These are phyloP conservation scores for Cranoglanis bouderius DNA, from an alignment of 2,113 vertebrate genomes.

Conservation along the genomic window DNA sequence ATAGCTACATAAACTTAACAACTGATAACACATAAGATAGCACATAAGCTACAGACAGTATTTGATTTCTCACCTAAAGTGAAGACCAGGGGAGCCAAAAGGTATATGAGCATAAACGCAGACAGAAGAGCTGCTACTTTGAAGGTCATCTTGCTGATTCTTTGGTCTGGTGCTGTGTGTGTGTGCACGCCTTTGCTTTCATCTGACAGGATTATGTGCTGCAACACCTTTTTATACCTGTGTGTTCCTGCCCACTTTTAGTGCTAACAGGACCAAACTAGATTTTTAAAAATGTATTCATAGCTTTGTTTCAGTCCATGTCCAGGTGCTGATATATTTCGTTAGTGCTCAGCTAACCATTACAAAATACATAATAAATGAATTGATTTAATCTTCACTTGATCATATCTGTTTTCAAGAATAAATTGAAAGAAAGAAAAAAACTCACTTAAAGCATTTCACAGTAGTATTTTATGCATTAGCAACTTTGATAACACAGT, in stretches of 20 bases:
- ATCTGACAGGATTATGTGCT: not conserved
- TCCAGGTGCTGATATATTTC: not conserved
- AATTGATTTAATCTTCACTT: not conserved
- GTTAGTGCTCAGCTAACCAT: not conserved
- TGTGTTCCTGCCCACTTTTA: not conserved
- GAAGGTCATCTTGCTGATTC: slow-evolving; percentile 6
- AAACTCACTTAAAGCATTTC: not conserved
- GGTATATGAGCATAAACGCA: not conserved
- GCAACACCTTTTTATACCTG: not conserved
- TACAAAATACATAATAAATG: not conserved
- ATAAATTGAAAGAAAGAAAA: not conserved
- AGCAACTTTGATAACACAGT: not conserved
- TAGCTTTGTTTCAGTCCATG: not conserved
- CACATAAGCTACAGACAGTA: not conserved
- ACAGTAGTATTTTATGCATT: too few species aligned
- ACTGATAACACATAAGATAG: not conserved
- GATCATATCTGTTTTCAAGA: not conserved
- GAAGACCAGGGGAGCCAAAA: not conserved
- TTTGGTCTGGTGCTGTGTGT: not conserved
- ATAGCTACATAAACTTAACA: not conserved
- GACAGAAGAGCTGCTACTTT: not conserved
- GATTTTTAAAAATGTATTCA: not conserved
- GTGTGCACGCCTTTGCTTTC: not conserved
- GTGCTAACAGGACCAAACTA: not conserved
- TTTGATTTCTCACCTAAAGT: not conserved